phyloP scores from a whole-genome alignment of 2,888 invertebrate genomes.

The Tipula helvola region DNA sequence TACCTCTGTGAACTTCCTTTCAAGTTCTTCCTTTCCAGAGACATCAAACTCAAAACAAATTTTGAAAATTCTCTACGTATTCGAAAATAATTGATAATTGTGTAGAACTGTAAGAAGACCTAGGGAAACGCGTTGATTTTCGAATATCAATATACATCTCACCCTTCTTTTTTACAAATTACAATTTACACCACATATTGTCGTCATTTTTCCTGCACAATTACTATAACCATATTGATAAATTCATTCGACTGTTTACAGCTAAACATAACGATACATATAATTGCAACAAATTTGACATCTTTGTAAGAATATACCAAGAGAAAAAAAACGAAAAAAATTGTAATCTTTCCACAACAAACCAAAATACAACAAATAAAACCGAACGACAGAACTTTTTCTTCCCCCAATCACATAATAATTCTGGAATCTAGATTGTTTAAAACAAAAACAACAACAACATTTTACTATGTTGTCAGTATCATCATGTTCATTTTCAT shows the following conservation, averaged over 20 bases:
- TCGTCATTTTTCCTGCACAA: neutral
- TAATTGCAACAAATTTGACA: conserved; percentile 4
- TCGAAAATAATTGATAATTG: too few relatives aligned
- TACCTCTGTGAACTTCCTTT: too few relatives aligned
- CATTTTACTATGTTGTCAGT: neutral
- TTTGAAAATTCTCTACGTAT: too few relatives aligned
- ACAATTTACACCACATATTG: too few relatives aligned
- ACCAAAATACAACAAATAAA: neutral
- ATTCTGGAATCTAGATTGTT: neutral
- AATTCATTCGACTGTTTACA: neutral
- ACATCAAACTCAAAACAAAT: too few relatives aligned
- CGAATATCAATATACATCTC: too few relatives aligned
- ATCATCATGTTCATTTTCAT: neutral
- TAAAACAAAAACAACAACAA: neutral
- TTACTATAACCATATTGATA: neutral
- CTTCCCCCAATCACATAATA: neutral
- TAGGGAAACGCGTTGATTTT: too few relatives aligned
- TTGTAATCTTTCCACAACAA: neutral
- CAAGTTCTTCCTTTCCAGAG: too few relatives aligned
- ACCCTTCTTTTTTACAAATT: too few relatives aligned
- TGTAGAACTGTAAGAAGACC: too few relatives aligned
- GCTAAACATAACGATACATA: neutral
- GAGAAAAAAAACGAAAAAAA: neutral
- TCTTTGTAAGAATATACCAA: neutral
- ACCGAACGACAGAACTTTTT: neutral